These are phyloP conservation scores for Camelus bactrianus DNA, from an alignment of 2,113 vertebrate species.

Conservation along the genomic window DNA sequence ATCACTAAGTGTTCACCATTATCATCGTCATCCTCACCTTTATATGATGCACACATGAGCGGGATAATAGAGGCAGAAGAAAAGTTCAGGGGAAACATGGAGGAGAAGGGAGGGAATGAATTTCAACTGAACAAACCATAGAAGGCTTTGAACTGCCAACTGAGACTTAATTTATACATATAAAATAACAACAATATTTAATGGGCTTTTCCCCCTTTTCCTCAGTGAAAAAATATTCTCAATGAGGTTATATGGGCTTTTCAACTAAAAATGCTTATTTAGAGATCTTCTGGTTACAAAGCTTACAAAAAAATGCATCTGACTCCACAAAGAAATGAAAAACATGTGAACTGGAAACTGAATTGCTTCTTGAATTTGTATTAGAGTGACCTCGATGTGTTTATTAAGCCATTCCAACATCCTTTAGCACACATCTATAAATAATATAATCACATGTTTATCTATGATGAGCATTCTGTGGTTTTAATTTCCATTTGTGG, in stretches of 20 bases:
- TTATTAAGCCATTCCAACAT: neutral
- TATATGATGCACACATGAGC: neutral
- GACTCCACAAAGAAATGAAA: neutral
- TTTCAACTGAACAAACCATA: constrained; percentile 8
- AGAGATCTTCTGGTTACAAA: neutral
- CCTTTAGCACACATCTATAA: neutral
- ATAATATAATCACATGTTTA: neutral
- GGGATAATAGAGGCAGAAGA: neutral
- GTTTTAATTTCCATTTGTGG: neutral
- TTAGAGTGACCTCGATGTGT: neutral
- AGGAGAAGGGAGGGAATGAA: constrained; percentile 12
- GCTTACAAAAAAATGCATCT: neutral
- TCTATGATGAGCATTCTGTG: neutral
- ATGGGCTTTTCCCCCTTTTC: neutral
- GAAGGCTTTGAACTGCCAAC: neutral
- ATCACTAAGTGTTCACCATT: neutral
- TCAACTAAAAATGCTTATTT: neutral
- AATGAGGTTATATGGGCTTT: neutral
- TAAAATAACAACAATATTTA: constrained; percentile 1
- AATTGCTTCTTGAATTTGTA: constrained; percentile 27
- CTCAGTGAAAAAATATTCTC: neutral
- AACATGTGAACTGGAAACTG: neutral
- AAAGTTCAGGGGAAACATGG: constrained; percentile 2
- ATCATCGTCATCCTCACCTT: neutral
- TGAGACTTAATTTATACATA: neutral